These are phyloP conservation scores for Campaea margaritaria DNA, from an alignment of 2,888 invertebrate species.

Conservation along the genomic window DNA sequence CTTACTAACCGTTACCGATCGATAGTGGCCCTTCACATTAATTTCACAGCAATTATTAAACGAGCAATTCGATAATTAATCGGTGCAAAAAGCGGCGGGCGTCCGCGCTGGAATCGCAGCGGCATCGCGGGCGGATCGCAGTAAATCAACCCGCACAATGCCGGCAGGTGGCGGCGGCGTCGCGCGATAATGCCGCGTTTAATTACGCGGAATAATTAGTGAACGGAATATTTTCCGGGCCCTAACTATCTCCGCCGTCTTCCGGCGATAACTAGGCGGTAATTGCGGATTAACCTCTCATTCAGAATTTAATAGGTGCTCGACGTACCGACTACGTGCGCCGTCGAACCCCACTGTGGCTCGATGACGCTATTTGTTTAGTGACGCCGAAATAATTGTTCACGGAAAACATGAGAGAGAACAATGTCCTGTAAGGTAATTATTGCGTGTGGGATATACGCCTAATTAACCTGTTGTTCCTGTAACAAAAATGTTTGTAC, in stretches of 20 bases:
- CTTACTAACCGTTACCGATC: slow-evolving; percentile 43
- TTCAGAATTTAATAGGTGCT: slow-evolving; percentile 83
- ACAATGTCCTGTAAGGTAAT: slow-evolving; percentile 36
- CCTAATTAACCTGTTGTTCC: slow-evolving; percentile 28
- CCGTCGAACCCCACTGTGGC: slow-evolving; percentile 51
- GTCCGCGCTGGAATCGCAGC: slow-evolving; percentile 73
- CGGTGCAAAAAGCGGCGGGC: slow-evolving; percentile 81
- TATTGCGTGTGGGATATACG: slow-evolving; percentile 32
- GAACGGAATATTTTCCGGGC: slow-evolving; percentile 85
- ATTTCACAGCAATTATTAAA: slow-evolving; percentile 82
- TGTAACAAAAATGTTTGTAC: neutral
- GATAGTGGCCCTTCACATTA: slow-evolving; percentile 72
- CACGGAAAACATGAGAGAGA: slow-evolving; percentile 58
- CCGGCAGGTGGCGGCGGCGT: slow-evolving; percentile 83
- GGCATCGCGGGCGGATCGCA: slow-evolving; percentile 79
- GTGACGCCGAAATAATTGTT: slow-evolving; percentile 76
- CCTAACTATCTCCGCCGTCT: slow-evolving; percentile 84
- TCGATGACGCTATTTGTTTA: slow-evolving; percentile 78
- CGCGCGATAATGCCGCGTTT: slow-evolving; percentile 84
- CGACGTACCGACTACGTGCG: slow-evolving; percentile 55
- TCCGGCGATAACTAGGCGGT: slow-evolving; percentile 85
- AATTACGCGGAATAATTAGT: slow-evolving; percentile 86
- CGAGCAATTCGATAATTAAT: slow-evolving; percentile 83
- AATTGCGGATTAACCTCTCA: slow-evolving; percentile 84
- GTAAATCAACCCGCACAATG: slow-evolving; percentile 84